These are phyloP conservation scores for Nemotelus nigrinus DNA, from an alignment of 2,888 invertebrate species.

Conservation along the genomic window DNA sequence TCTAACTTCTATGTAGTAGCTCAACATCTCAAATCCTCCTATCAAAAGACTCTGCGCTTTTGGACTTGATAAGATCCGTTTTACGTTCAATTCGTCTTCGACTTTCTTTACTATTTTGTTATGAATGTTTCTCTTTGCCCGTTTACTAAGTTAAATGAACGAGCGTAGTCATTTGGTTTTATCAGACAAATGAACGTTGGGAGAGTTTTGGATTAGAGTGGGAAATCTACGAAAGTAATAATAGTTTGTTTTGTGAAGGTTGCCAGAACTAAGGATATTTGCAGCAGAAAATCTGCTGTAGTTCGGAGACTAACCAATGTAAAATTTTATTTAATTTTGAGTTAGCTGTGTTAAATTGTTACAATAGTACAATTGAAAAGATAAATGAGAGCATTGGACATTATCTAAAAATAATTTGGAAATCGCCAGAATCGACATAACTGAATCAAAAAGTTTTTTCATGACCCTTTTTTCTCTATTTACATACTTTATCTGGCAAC, in stretches of 20 bases:
- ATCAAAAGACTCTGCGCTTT: background rate
- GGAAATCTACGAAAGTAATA: conserved; percentile 8
- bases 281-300: background rate
- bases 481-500: too few relatives aligned
- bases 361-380: too few relatives aligned
- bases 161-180: background rate
- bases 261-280: background rate
- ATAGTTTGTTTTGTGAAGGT: background rate
- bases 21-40: background rate
- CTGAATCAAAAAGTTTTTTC: too few relatives aligned
- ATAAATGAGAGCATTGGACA: too few relatives aligned
- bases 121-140: conserved; percentile 33
- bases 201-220: background rate
- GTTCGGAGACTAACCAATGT: too few relatives aligned
- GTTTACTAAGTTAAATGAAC: conserved; percentile 19
- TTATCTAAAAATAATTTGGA: too few relatives aligned
- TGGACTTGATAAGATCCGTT: background rate
- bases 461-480: too few relatives aligned
- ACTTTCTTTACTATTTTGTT: background rate
- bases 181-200: background rate
- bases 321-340: too few relatives aligned
- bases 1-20: background rate
- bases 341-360: too few relatives aligned
- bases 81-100: background rate
- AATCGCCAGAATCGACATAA: too few relatives aligned